Evolutionary conservation across 2,113 vertebrate species (phyloP).

Genomic region (Pomatorhinus ruficollis): DNA sequence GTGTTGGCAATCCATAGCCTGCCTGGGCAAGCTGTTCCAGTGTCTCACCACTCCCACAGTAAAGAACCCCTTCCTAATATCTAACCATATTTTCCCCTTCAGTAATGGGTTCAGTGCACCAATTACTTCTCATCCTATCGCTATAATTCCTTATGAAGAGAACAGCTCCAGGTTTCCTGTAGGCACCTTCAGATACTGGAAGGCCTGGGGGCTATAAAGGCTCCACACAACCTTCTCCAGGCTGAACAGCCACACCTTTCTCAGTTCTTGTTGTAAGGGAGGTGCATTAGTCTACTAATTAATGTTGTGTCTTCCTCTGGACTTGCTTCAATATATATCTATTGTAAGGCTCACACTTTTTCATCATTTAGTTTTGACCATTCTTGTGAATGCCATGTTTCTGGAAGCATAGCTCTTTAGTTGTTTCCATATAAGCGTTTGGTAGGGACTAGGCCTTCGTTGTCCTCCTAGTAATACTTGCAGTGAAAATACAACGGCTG

Average conservation of each 20-base stretch:
- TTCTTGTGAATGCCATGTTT: neutral
- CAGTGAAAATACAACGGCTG: neutral
- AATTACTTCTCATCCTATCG: neutral
- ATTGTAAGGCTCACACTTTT: neutral
- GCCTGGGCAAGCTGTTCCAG: neutral
- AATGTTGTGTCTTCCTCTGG: neutral
- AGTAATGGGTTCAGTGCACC: neutral
- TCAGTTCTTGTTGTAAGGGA: neutral
- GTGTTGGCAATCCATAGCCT: neutral
- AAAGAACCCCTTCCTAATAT: neutral
- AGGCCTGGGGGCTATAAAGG: neutral
- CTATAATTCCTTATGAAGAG: neutral
- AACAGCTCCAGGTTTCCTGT: neutral
- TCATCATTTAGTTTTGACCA: neutral
- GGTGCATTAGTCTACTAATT: neutral
- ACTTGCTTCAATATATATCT: neutral
- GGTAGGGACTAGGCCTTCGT: neutral
- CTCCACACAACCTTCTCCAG: neutral
- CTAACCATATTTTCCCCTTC: neutral
- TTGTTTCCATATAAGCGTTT: neutral
- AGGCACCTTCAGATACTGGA: neutral
- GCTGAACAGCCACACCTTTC: neutral
- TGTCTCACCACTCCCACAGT: neutral
- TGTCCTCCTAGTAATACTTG: neutral
- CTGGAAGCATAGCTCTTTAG: neutral